Evolutionary conservation across 1,140 invertebrate species (phyloP).

Genomic region (Cryptotermes secundus): DNA sequence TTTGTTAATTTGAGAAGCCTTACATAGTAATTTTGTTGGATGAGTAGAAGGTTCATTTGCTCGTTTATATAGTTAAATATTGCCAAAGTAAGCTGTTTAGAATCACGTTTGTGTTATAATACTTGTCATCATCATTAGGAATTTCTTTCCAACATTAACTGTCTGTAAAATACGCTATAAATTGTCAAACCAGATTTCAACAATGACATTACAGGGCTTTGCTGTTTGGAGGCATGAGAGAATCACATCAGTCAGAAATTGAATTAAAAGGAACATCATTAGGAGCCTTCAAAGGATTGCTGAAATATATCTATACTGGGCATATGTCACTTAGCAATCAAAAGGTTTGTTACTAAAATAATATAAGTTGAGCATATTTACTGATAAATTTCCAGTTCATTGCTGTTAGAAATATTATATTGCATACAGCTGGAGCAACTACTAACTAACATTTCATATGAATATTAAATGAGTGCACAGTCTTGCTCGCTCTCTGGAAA

Average conservation of each 20-base stretch:
- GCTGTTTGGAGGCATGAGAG: slow-evolving; percentile 87
- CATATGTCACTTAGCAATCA: slow-evolving; percentile 80
- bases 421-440: too few species aligned
- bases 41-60: too few species aligned
- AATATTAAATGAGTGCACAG: too few species aligned
- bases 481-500: too few species aligned
- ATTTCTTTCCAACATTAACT: too few species aligned
- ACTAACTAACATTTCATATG: too few species aligned
- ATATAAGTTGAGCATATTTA: neutral
- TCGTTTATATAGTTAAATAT: too few species aligned
- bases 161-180: neutral
- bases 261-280: slow-evolving; percentile 82
- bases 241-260: slow-evolving; percentile 81
- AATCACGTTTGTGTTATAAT: too few species aligned
- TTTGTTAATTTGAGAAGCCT: neutral
- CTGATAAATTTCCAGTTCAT: too few species aligned
- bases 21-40: neutral
- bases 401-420: too few species aligned
- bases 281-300: slow-evolving; percentile 82
- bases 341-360: slow-evolving; percentile 52
- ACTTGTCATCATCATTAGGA: too few species aligned
- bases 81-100: too few species aligned
- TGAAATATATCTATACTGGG: slow-evolving; percentile 95
- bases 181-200: neutral
- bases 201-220: slow-evolving; percentile 59